These are phyloP conservation scores for Streblospio benedicti DNA, from an alignment of 1,140 invertebrate genomes.

Conservation along the genomic window DNA sequence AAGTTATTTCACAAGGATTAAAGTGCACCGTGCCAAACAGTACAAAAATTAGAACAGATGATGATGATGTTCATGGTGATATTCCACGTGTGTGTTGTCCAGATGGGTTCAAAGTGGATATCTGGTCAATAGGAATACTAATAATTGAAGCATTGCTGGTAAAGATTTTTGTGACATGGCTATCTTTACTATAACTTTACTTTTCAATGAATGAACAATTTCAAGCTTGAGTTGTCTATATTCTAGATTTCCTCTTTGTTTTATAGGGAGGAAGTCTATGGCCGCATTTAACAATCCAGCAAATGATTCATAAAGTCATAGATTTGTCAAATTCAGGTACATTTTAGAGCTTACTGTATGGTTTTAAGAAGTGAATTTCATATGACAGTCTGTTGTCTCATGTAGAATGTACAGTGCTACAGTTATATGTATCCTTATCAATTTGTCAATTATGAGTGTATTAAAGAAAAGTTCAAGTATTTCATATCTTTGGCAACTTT, in stretches of 20 bases:
- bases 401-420: no score
- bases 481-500: no score
- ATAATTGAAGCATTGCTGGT: constrained; percentile 65
- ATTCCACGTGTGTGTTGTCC: no score
- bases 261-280: constrained; percentile 32
- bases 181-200: no score
- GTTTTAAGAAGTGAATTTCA: no score
- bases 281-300: constrained; percentile 21
- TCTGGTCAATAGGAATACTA: constrained; percentile 86
- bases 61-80: no score
- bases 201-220: no score
- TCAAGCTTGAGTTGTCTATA: no score
- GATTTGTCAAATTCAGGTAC: background rate
- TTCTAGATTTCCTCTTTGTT: constrained; percentile 14
- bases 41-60: constrained; percentile 22
- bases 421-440: no score
- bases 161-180: constrained; percentile 50
- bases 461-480: no score
- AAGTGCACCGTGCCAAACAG: background rate
- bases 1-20: constrained; percentile 58
- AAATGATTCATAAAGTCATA: constrained; percentile 15
- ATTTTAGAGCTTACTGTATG: background rate
- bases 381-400: no score
- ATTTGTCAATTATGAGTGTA: no score
- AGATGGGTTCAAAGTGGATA: constrained; percentile 62